Percentiles rank a stretch among this genome's conserved stretches.
These are phyloP conservation scores for Petromus typicus DNA, from an alignment of 2,113 vertebrate species.

Conservation along the genomic window DNA sequence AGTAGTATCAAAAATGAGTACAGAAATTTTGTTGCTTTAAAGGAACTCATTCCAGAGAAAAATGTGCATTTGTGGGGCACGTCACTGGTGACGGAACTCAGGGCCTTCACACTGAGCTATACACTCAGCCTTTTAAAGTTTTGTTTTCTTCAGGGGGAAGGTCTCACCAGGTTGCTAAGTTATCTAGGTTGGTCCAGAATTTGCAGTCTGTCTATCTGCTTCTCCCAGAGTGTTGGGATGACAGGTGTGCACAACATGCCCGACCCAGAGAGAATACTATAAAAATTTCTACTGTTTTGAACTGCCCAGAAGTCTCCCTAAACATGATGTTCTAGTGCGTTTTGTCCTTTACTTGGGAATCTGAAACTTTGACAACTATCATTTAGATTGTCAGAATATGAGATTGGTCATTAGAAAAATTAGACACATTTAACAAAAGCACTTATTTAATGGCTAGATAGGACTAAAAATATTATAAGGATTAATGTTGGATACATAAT, in stretches of 20 bases:
- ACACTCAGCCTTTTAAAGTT: background rate
- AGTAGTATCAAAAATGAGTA: background rate
- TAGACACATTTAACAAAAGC: background rate
- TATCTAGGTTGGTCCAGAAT: background rate
- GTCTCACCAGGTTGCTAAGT: background rate
- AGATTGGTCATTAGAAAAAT: background rate
- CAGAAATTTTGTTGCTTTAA: background rate
- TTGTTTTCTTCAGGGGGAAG: background rate
- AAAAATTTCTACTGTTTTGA: background rate
- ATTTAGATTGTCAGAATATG: background rate
- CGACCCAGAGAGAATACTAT: background rate
- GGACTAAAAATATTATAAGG: background rate
- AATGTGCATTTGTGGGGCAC: background rate
- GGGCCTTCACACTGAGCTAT: background rate
- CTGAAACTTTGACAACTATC: background rate
- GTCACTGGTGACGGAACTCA: background rate
- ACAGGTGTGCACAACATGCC: background rate
- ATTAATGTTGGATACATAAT: background rate
- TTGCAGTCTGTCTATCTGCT: background rate
- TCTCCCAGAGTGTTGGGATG: background rate
- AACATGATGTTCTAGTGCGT: background rate
- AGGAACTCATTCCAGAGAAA: no score
- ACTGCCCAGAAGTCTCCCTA: background rate
- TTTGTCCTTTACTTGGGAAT: constrained; percentile 36
- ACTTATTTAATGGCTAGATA: background rate